A percentile compares a stretch with the other conserved stretches of the same genome.
Conservation (phyloP, 2,113 vertebrate species). For the Macheiramphus alcinus region DNA sequence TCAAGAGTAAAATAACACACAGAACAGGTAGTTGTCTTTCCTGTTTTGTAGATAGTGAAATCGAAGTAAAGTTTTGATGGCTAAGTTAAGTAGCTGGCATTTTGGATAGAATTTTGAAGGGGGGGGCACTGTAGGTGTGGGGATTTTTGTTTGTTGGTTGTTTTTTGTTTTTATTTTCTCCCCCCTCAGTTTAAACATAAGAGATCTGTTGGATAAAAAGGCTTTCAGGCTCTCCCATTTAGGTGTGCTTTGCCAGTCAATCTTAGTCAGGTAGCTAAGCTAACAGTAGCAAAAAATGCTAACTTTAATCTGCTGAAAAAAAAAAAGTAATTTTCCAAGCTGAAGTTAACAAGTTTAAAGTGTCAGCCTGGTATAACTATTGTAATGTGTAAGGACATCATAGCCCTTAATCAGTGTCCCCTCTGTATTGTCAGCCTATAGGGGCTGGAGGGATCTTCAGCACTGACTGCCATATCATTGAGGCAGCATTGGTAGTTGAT, state of each 20-base stretch:
- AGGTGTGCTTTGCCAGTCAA: not conserved
- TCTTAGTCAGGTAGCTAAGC: not conserved
- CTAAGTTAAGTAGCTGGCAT: not conserved
- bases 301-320: not conserved
- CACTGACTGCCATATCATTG: not conserved
- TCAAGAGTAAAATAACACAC: not conserved
- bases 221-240: not conserved
- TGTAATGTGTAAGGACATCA: not conserved
- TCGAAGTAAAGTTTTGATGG: not conserved
- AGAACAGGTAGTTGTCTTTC: not conserved
- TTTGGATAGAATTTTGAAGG: not conserved
- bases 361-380: not conserved
- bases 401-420: not conserved
- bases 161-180: accelerated
- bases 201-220: not conserved
- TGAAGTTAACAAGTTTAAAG: not conserved
- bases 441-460: not conserved
- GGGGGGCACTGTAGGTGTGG: not conserved
- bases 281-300: not conserved
- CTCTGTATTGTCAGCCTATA: not conserved
- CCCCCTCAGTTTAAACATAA: not conserved
- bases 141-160: not conserved
- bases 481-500: not conserved
- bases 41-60: not conserved
- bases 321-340: not conserved